Evolutionary conservation across 2,113 vertebrate genomes (phyloP), one percentile per base, ranked within the genome.

Genomic region (Datnioides undecimradiatus): DNA sequence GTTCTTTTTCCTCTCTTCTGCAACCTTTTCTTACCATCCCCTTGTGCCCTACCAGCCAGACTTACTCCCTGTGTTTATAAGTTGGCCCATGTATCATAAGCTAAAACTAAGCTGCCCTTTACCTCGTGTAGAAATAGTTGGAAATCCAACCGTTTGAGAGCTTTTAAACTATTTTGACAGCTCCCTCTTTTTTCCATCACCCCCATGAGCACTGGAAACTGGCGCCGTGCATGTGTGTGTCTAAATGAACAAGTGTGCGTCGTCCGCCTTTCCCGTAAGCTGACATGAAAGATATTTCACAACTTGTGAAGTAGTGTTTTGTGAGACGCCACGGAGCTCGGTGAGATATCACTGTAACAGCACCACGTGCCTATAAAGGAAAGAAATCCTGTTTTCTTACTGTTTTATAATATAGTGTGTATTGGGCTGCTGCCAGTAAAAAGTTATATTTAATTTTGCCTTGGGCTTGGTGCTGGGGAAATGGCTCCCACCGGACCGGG

Each of bases 161-260:
- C 80, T 91, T 93, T 93, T 92, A 91, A 93, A 93, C 85, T 90
- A 85, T 93, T 93, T 88, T 91, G 93, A 94, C 92, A 93, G 91
- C 87, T 93, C 86, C 74, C 79, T 70, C 83, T 88, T 93, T 92
- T 87, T 92, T 90, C 83, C 89, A 86, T 84, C 86, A 89, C 80
- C 78, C 86, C 88, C 87, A 85, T 60, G 80, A 93, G 87, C 70
- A 82, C 88, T 92, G 88, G 89, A 90, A 91, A 88, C 84, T 87
- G 82, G 79, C 52, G 52, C 55, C 34, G 68, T 88, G 86, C 57
- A 59, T 85, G 59, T 84, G 62, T 81, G 76, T 85, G 74, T 89
- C 67, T 85, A 83, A 85, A 86, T 85, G 85, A 88, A 86, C 85
- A 88, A 90, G 82, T 81, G 86, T 90, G 87, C 43, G 46, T 83